Evolutionary conservation across 2,113 vertebrate genomes (phyloP), one percentile per base, ranked within the genome.

Genomic region (Fregata magnificens): DNA sequence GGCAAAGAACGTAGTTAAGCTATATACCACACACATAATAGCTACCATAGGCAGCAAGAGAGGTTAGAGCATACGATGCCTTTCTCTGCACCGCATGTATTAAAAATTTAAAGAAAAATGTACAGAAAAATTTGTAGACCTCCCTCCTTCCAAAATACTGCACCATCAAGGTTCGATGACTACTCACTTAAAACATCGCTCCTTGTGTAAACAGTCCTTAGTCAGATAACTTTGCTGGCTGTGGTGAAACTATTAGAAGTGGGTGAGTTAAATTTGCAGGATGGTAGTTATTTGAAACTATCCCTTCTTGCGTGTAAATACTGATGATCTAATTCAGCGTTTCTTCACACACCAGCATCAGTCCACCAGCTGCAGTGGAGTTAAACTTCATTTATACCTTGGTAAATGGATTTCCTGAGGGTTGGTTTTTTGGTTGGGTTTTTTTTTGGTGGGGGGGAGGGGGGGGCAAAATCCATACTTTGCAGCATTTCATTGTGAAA

Each of bases 61-160:
- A 72, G 12, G 12, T 53, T 4, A 38, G 28, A 42, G 52, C n/a
- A 20, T 4, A 5, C 1, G 0, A 2, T 12, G 40, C 21, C 25
- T 88, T 82, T 16, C 63, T 77, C 79, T 65, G 29, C 58, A 61
- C 26, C 1, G 0, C 13, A 5, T 3, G 6, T 34, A 40, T 34
- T 36, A 36, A 58, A 90, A 84, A 52, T 11, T 5, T 58, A 24
- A 56, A 44, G 50, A 38, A 94, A 70, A 72, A 44, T 4, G 6
- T 17, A 31, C 20, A n/a, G 34, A n/a, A 59, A 74, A n/a, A 5
- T 2, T 4, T 18, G 25, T 21, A 62, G 13, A 20, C 44, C 16
- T 38, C 18, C 4, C 2, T 66, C 36, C 50, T 49, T 73, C 72
- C 22, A 19, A 50, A 82, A 29, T 29, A 44, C 52, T 31, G 11